Base-by-base conservation (phyloP, 1,140 invertebrate genomes). In the Radopholus similis region DNA sequence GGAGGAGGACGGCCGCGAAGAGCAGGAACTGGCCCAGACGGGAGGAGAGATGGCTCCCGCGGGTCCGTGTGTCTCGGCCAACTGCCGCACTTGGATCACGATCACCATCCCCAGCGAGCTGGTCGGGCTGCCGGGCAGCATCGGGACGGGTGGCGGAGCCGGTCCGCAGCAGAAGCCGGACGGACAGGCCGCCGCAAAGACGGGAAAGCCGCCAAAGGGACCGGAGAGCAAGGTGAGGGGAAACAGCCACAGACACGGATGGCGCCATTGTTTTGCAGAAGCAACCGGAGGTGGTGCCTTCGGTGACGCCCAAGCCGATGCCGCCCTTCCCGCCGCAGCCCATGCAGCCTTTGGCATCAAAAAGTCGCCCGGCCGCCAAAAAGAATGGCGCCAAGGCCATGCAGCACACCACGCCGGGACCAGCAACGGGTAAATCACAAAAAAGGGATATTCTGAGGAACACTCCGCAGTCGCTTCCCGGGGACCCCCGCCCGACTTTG, bases 81-180 rank as follows among this genome's bases (percentile, higher is more conserved):
- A 56, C 21, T 68, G 66, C 35, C 32, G 47, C 47, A 68, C 66
- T 9, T 68, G 66, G 66, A 68, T 68, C 5, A 68, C 66, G 18
- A 68, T 68, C 28, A 68, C 66, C 0, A 68, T 68, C 26, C 66
- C 66, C 8, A 60, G 54, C 34, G 59, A 68, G 42, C 37, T 64
- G 44, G 63, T 58, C 28, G 49, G 47, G 21, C 18, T 64, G 47
- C 56, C 37, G n/a, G 26, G 35, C 51, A 34, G 63, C 34, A 51
- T 32, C 34, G 28, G 28, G 34, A 11, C 56, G 4, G 21, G 9
- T 15, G 56, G 35, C 15, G 56, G 28, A 58, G 18, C 56, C 4
- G 21, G 28, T 11, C 40, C 15, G n/a, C 40, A 42, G n/a, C 40
- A 42, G 15, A 42, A 15, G n/a, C n/a, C 35, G 34, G 13, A 58